phyloP scores from a whole-genome alignment of 2,888 invertebrate species.

The Venusia cambrica region DNA sequence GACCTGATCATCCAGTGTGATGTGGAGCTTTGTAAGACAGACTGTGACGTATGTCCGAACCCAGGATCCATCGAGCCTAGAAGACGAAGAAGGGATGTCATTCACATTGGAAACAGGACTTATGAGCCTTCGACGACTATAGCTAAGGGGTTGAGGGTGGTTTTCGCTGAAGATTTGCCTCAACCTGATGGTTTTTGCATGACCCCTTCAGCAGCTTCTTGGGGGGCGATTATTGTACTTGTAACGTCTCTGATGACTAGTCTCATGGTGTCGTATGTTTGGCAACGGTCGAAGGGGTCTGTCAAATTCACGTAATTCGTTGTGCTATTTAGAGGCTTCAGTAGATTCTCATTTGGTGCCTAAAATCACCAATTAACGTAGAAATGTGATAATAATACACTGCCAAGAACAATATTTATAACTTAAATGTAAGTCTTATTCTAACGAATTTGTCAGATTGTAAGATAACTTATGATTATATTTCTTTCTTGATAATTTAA shows the following conservation, averaged over 20 bases:
- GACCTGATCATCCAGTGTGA: constrained; percentile 91
- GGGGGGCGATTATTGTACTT: constrained; percentile 82
- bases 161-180: constrained; percentile 85
- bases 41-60: constrained; percentile 87
- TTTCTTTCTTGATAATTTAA: no score
- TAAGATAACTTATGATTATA: no score
- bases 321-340: constrained; percentile 13
- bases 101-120: constrained; percentile 70
- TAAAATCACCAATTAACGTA: constrained; percentile 10
- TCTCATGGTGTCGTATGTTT: constrained; percentile 60
- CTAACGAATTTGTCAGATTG: background rate
- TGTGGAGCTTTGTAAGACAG: constrained; percentile 89
- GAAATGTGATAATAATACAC: constrained; percentile 21
- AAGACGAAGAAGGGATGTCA: constrained; percentile 66
- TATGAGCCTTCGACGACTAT: constrained; percentile 82
- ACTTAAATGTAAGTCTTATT: constrained; percentile 1
- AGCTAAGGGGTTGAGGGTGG: constrained; percentile 84
- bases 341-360: no score
- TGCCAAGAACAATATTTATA: constrained; percentile 22
- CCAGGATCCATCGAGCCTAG: constrained; percentile 81
- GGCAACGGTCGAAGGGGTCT: constrained; percentile 61
- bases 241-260: constrained; percentile 81
- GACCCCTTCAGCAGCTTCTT: constrained; percentile 83
- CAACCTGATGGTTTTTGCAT: constrained; percentile 80
- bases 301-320: constrained; percentile 50